Evolutionary conservation across 2,113 vertebrate genomes (phyloP).

Genomic region (Ceuthmochares aereus): DNA sequence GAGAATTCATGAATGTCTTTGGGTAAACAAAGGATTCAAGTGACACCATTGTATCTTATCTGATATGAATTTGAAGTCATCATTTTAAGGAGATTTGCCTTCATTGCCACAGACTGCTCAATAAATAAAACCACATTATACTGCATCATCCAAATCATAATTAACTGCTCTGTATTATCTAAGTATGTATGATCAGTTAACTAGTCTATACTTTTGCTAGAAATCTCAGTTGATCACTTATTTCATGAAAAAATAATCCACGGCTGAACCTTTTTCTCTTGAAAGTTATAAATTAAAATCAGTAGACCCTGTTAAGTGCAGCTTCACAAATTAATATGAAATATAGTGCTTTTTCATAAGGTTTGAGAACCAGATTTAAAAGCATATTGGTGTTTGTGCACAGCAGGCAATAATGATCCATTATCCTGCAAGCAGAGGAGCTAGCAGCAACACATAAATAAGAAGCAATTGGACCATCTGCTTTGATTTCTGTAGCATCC

Average conservation of each 20-base stretch:
- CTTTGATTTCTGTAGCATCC: slow-evolving; percentile 92
- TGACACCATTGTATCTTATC: background rate
- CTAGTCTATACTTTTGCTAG: background rate
- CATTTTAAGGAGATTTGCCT: background rate
- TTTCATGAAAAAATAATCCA: background rate
- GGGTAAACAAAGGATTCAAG: background rate
- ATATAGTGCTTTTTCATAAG: slow-evolving; percentile 88
- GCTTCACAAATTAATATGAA: slow-evolving; percentile 87
- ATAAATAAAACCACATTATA: background rate
- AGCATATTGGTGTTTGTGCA: slow-evolving; percentile 98
- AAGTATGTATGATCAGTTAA: background rate
- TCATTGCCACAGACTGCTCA: background rate
- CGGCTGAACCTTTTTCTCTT: slow-evolving; percentile 23
- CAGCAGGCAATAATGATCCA: slow-evolving; percentile 96
- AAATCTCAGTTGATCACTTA: slow-evolving; percentile 12
- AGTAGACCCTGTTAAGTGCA: slow-evolving; percentile 83
- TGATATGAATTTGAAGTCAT: background rate
- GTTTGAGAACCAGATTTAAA: slow-evolving; percentile 92
- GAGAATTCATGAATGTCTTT: background rate
- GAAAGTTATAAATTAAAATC: slow-evolving; percentile 77
- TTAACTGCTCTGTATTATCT: background rate
- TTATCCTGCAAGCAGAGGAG: slow-evolving; percentile 88
- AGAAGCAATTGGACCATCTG: slow-evolving; percentile 98
- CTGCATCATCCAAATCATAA: background rate
- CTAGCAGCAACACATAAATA: slow-evolving; percentile 95